phyloP scores from a whole-genome alignment of 2,797 vertebrate genomes.

The Phoebastria nigripes region DNA sequence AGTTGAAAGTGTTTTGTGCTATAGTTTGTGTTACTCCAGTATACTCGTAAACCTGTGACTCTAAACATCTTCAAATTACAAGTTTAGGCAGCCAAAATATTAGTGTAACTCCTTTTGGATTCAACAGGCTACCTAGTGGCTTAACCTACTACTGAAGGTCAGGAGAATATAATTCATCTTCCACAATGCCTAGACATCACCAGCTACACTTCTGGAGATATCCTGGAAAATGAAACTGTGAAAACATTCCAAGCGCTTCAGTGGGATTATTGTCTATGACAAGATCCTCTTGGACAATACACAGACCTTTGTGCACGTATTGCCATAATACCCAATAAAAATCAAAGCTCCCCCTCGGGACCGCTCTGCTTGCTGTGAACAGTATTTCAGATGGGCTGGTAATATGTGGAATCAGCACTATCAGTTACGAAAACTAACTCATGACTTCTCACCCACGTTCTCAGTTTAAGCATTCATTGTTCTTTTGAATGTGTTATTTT shows the following conservation, averaged over 20 bases:
- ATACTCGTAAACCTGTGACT: background rate
- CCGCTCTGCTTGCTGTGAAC: background rate
- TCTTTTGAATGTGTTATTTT: background rate
- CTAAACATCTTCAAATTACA: conserved; percentile 16
- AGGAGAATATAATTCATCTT: conserved; percentile 22
- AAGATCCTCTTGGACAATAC: background rate
- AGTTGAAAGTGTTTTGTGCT: background rate
- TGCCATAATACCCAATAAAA: background rate
- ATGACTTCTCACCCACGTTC: background rate
- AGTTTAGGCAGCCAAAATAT: conserved; percentile 17
- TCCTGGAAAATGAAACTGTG: conserved; percentile 33
- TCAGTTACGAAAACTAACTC: background rate
- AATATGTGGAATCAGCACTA: background rate
- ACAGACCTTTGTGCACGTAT: background rate
- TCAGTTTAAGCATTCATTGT: background rate
- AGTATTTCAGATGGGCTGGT: background rate
- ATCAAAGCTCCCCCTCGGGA: background rate
- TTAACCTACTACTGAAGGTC: conserved; percentile 35
- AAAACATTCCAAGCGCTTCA: conserved; percentile 37
- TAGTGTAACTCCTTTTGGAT: conserved; percentile 16
- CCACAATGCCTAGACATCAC: background rate
- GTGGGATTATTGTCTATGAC: background rate
- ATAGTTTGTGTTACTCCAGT: background rate
- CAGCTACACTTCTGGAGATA: background rate
- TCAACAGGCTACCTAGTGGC: background rate